Base-by-base conservation (phyloP, 1,140 invertebrate genomes). In the Melipona quadrifasciata region DNA sequence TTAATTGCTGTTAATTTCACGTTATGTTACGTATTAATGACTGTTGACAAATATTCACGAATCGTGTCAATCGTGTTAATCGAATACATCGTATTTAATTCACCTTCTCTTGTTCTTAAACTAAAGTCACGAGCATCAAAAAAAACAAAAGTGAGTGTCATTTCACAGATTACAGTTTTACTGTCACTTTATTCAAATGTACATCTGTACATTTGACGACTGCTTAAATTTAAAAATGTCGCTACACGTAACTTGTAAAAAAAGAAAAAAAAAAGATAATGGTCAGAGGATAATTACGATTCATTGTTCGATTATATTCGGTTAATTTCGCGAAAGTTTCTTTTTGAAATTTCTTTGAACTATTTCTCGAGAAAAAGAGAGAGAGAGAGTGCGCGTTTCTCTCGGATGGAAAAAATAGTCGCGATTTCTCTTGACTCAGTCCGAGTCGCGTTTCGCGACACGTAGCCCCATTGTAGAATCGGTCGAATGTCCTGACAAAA, bases 401-500 rank as follows among this genome's bases (percentile, higher is more conserved):
- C 8, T 47, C 8, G 39, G 39, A 47, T 47, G 39, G 24, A 17
- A 74, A 76, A 81, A 75, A 76, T 76, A 16, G n/a, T 34, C 31
- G 39, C n/a, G 77, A 73, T 78, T 70, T 78, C 65, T 51, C 27
- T 34, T 53, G 67, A 72, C 79, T 76, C 53, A 64, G 12, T 39
- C 64, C 64, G 57, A 16, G 76, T 67, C 82, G 79, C 71, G 72
- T 85, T 61, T 53, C 51, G 84, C 67, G 80, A 80, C 65, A 58
- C 57, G 47, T 70, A 71, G 58, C 61, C 58, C 4, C 57, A 27
- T 47, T 47, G 57, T 16, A 3, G 80, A 89, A 84, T 89, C 85
- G 67, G 82, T 73, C 80, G 87, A 87, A 87, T 87, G 80, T 87
- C 85, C 87, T 87, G 85, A 90, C 86, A 90, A 91, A 90, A 87